Conservation (phyloP, 1,140 invertebrate genomes). For the Pseudachorutes palmiensis region DNA sequence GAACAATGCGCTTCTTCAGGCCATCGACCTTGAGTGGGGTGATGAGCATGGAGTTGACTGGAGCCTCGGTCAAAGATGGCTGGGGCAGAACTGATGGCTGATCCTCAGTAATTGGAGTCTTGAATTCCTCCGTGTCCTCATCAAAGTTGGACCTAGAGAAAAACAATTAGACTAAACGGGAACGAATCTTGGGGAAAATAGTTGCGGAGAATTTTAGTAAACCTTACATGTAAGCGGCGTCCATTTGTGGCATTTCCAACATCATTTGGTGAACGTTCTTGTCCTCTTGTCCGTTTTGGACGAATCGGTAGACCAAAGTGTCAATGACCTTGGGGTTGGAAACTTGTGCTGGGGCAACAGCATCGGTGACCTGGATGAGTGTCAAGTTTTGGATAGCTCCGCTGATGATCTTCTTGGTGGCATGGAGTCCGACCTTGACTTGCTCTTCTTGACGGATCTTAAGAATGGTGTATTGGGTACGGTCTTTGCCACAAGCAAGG, state of each 20-base stretch:
- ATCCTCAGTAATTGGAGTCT: not conserved
- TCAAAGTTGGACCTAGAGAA: not conserved
- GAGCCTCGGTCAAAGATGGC: conserved; percentile 26
- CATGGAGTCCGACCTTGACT: conserved; percentile 25
- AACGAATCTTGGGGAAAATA: too few relatives aligned
- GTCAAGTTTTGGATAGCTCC: conserved; percentile 32
- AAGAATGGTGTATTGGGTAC: conserved; percentile 31
- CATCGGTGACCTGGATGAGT: conserved; percentile 13
- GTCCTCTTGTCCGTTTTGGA: conserved; percentile 13
- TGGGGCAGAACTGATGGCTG: not conserved
- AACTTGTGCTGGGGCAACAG: not conserved
- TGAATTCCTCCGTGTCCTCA: not conserved
- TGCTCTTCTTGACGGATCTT: conserved; percentile 32
- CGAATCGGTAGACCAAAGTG: conserved; percentile 32
- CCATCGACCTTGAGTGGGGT: conserved; percentile 21
- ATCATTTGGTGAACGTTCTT: not conserved
- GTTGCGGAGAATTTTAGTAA: not conserved
- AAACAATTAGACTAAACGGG: not conserved
- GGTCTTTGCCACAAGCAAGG: conserved; percentile 32
- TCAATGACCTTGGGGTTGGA: conserved; percentile 25
- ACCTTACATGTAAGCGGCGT: not conserved
- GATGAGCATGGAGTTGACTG: conserved; percentile 28
- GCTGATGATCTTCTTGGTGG: conserved; percentile 22
- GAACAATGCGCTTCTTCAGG: conserved; percentile 14
- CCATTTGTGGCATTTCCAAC: conserved; percentile 6